Percentiles rank a stretch among this genome's conserved stretches.
Evolutionary conservation across 2,113 vertebrate genomes (phyloP).

Genomic region (Monopterus albus): DNA sequence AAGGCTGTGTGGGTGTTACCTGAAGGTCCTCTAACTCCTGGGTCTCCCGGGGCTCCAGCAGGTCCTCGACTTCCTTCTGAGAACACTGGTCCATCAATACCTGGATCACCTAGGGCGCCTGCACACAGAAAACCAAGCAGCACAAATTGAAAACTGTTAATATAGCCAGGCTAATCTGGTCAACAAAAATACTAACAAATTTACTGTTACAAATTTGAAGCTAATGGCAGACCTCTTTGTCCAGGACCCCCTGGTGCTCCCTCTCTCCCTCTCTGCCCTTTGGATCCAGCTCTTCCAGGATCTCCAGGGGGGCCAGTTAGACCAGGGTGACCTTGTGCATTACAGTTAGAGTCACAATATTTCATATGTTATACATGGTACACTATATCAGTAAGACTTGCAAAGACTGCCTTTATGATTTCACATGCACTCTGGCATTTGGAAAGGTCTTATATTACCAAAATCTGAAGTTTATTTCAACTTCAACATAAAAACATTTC

Average conservation of each 20-base stretch:
- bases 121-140: background rate
- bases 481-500: background rate
- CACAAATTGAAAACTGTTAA: background rate
- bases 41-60: slow-evolving; percentile 55
- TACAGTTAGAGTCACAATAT: background rate
- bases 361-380: too few relatives aligned
- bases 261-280: slow-evolving; percentile 52
- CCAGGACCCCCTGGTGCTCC: slow-evolving; percentile 56
- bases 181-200: background rate
- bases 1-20: slow-evolving; percentile 75
- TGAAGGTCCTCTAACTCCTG: slow-evolving; percentile 75
- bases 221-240: slow-evolving; percentile 55
- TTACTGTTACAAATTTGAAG: background rate
- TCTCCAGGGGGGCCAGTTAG: slow-evolving; percentile 54
- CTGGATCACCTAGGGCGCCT: slow-evolving; percentile 70
- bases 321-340: slow-evolving; percentile 58
- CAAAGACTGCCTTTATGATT: background rate
- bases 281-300: slow-evolving; percentile 58
- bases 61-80: slow-evolving; percentile 50
- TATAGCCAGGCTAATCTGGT: background rate
- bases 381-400: background rate
- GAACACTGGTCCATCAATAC: slow-evolving; percentile 18
- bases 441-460: background rate
- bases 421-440: background rate
- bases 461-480: background rate